Base-by-base conservation (phyloP, 2,113 vertebrate genomes). In the Zeus faber region DNA sequence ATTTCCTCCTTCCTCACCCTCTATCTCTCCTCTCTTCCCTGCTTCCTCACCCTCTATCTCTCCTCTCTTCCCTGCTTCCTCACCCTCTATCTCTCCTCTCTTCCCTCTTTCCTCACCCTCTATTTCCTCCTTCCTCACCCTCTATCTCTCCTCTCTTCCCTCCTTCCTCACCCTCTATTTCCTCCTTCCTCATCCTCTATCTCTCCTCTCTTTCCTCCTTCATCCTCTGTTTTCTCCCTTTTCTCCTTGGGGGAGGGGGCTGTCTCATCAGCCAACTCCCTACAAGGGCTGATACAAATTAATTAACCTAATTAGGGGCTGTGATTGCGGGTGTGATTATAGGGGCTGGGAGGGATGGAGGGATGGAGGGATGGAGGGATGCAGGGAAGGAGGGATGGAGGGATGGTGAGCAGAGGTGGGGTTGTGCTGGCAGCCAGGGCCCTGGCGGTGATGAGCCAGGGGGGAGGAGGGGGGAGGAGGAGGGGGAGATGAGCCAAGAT, bases 301-400 rank as follows among this genome's bases (percentile, higher is more conserved):
- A 99, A 99, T 99, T 97, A 98, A 97, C 94, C 95, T 97, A 97
- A 99, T 98, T 98, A 98, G 95, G 94, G 93, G 91, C 94, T 96
- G 94, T 97, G 97, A 97, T 97, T 98, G 95, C 94, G 92, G 95
- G 92, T 94, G 93, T 96, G 96, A 98, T 99, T 98, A 86, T 85
- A 84, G 83, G 82, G 85, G 84, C 79, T 69, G 74, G 92, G 89
- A 90, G 90, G 86, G 90, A 91, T 67, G 67, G 66, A 53, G 62
- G 62, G 66, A n/a, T n/a, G n/a, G 88, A 53, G 64, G 91, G 91
- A 91, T 88, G 89, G 89, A 88, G 91, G 91, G 91, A 90, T 89
- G 86, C 63, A 50, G 73, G 48, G 40, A 53, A 56, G 65, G 88
- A 53, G 64, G 91, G 91, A 91, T 88, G 89, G 89, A 88, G 91